Evolutionary conservation across 2,113 vertebrate species (phyloP), one percentile per base, ranked within the genome.

Genomic region (Daubentonia madagascariensis): DNA sequence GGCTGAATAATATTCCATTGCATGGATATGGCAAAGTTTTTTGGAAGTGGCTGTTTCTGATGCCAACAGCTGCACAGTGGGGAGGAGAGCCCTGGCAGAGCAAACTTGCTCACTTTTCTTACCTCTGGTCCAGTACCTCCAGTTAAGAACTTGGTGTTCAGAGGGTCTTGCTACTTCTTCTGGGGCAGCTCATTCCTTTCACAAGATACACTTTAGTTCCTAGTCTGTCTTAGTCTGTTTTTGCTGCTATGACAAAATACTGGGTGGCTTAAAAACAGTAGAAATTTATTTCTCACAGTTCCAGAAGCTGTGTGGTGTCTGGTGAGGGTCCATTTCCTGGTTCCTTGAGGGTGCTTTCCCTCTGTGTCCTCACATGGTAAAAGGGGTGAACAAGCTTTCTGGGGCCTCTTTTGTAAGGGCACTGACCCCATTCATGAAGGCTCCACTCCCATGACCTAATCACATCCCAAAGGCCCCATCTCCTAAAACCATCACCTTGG

Each of bases 161-260:
- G 79, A 76, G 8, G 10, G 32, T 25, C 63, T 45, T 18, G 91
- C 25, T 54, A 6, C 54, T 16, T 72, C 35, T 94, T 32, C 70
- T 30, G 78, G 73, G n/a, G 28, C 23, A 7, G 25, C 25, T 32
- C 25, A 16, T 32, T 45, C 17, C 11, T 32, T 20, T 43, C 81
- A 28, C 2, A 0, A 20, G 61, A 23, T 43, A 6, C 1, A 6
- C 20, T 35, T 11, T 59, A n/a, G 25, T 5, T 14, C 48, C 25
- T 23, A 37, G 1, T 11, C n/a, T n/a, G 25, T 45, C 80, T 59
- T 67, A 35, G 28, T 40, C 11, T 48, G 3, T 43, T 52, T 37
- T 13, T 22, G 4, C 48, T 48, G 32, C 25, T 37, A 13, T 43
- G 20, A n/a, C 9, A n/a, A 37, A 37, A 28, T 37, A 65, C 28